Conservation (phyloP, 1,140 invertebrate genomes). For the Microplitis mediator region DNA sequence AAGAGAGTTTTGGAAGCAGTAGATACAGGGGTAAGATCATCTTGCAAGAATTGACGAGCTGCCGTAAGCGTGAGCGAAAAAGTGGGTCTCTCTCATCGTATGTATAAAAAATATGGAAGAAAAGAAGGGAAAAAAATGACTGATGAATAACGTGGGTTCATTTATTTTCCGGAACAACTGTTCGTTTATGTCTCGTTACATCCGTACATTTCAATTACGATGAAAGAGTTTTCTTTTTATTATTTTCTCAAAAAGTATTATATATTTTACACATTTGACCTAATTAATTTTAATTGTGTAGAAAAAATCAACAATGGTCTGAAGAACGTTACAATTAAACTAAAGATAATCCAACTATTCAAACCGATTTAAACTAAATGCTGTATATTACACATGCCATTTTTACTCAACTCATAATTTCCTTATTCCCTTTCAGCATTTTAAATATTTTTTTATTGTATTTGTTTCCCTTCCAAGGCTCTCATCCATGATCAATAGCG, state of each 20-base stretch:
- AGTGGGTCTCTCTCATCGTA: slow-evolving; percentile 23
- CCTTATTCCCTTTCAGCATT: background rate
- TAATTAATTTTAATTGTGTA: background rate
- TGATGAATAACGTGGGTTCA: slow-evolving; percentile 11
- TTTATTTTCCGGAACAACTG: slow-evolving; percentile 24
- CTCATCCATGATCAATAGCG: slow-evolving; percentile 28
- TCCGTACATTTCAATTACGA: background rate
- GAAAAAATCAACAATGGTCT: too few species aligned
- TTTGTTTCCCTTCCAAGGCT: background rate
- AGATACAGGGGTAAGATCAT: slow-evolving; percentile 20
- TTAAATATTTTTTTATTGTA: background rate
- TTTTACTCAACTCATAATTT: background rate
- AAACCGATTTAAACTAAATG: too few species aligned
- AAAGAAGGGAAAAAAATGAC: slow-evolving; percentile 10
- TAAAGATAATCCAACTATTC: too few species aligned
- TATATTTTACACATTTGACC: background rate
- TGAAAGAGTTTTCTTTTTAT: background rate
- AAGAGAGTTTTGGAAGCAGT: background rate
- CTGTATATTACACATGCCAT: too few species aligned
- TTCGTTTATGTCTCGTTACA: slow-evolving; percentile 9
- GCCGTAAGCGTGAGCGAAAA: slow-evolving; percentile 13
- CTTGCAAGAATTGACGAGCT: slow-evolving; percentile 21
- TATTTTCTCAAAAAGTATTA: background rate
- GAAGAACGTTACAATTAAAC: too few species aligned
- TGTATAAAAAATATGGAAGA: background rate